Evolutionary conservation across 2,113 vertebrate species (phyloP).

Genomic region (Chionis minor): DNA sequence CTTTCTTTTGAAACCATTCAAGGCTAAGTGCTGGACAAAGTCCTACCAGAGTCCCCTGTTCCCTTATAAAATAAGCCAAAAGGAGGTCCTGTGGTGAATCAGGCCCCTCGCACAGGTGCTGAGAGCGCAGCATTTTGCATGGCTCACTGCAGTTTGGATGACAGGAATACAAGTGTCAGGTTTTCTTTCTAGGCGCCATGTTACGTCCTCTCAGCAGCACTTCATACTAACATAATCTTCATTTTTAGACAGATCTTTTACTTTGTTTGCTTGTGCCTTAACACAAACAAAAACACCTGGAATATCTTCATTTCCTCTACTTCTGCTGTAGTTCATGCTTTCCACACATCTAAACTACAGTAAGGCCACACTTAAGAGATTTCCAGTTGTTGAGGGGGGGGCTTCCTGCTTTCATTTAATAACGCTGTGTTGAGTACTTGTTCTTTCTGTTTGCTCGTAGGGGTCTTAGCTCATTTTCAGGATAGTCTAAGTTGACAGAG

Average conservation of each 20-base stretch:
- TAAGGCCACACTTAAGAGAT: accelerated
- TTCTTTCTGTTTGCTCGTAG: neutral
- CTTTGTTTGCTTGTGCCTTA: neutral
- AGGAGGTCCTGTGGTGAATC: neutral
- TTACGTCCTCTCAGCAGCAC: neutral
- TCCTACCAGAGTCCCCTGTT: neutral
- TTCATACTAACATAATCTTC: neutral
- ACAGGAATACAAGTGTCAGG: neutral
- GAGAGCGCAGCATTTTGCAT: neutral
- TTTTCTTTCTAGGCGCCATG: neutral
- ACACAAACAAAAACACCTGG: neutral
- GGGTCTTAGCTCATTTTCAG: neutral
- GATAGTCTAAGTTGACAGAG: neutral
- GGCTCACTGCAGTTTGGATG: neutral
- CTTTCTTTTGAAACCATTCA: neutral
- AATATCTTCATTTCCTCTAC: neutral
- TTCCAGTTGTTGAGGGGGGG: neutral
- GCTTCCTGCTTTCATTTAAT: neutral
- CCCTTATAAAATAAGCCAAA: neutral
- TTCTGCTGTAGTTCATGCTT: neutral
- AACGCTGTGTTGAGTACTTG: neutral
- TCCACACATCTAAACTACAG: neutral
- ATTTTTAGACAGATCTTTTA: neutral
- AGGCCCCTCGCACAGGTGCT: accelerated
- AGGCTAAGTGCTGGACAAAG: neutral